Evolutionary conservation across 2,113 vertebrate genomes (phyloP).

Genomic region (Microcebus lehilahytsara): DNA sequence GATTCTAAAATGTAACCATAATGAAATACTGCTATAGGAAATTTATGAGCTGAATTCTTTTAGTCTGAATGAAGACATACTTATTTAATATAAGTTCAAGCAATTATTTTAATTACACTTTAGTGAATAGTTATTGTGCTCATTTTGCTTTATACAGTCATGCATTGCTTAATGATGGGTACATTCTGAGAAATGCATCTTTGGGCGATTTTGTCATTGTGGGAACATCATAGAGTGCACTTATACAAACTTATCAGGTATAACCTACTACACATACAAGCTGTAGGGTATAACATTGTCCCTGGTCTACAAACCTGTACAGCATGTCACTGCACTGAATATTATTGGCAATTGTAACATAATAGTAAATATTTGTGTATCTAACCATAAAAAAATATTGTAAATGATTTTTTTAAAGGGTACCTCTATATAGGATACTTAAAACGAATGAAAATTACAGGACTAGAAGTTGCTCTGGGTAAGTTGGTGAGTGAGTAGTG

Average conservation of each 20-base stretch:
- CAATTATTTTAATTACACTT: not conserved
- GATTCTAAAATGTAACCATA: not conserved
- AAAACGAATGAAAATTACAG: not conserved
- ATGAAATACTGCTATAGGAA: not conserved
- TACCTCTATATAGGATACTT: not conserved
- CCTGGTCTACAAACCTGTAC: not conserved
- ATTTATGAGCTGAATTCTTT: not conserved
- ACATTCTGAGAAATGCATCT: not conserved
- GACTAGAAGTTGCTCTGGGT: not conserved
- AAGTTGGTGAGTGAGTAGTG: too few relatives aligned
- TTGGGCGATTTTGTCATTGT: not conserved
- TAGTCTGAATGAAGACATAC: not conserved
- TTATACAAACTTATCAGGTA: not conserved
- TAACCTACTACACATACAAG: not conserved
- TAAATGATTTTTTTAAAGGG: not conserved
- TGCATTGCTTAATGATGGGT: not conserved
- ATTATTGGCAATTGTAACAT: not conserved
- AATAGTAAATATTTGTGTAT: not conserved
- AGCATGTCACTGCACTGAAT: not conserved
- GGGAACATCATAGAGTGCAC: not conserved
- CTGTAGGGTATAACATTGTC: not conserved
- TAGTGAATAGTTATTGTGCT: not conserved
- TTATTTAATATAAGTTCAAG: conserved; percentile 2
- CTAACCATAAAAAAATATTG: not conserved
- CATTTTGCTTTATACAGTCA: not conserved